Evolutionary conservation across 2,888 invertebrate genomes (phyloP), one percentile per base, ranked within the genome.

Genomic region (Tipula lateralis): DNA sequence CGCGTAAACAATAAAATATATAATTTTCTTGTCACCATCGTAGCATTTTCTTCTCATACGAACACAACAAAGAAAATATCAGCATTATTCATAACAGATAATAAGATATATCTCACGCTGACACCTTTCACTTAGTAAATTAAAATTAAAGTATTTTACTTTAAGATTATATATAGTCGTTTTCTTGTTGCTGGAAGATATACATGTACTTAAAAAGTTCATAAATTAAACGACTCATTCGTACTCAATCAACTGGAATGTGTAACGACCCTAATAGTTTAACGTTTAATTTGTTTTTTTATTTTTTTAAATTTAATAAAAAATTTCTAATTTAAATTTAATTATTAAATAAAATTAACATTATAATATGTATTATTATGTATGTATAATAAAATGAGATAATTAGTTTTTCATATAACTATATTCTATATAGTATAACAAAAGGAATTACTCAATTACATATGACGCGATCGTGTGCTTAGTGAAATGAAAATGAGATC

Each of bases 401-500:
- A 66, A 66, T 66, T 66, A 66, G 13, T 66, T 66, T 66, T 66
- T 24, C 24, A 66, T 50, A 50, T 4, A 66, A 66, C 44, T 36
- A 36, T 36, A 9, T 7, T 36, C 6, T 32, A 32, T 32, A 39
- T 13, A 39, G 1, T 16, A 66, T 24, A 66, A 66, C 66, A 66
- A 66, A 66, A 66, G 24, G 24, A 66, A 66, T 66, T 66, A 66
- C 24, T 24, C 66, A 66, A 66, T 66, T 66, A 66, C 9, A 66
- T 19, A 66, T 66, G 66, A 66, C 66, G 66, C 12, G 66, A 66
- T 66, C 66, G 66, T 66, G 24, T 66, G 66, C 3, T 66, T 66
- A 66, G 66, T 66, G 66, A 24, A 66, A 66, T 66, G 66, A 66
- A 66, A 66, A 66, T 66, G 66, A 66, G 66, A 66, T 66, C 66